Conservation (phyloP, 1,140 invertebrate species). For the Euborellia annulipes region DNA sequence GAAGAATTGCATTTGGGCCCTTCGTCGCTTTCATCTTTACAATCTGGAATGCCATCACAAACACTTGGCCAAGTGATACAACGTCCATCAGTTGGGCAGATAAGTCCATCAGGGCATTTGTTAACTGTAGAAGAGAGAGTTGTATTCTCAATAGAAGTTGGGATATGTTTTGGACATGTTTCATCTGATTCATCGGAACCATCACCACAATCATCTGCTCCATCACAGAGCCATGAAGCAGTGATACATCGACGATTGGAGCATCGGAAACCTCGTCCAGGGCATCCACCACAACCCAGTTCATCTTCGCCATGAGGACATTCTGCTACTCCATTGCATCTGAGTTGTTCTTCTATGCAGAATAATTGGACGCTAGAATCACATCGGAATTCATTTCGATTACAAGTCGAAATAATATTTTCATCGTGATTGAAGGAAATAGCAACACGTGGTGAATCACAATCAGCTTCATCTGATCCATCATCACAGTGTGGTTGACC, state of each 20-base stretch:
- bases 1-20: conserved; percentile 26
- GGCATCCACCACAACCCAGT: conserved; percentile 28
- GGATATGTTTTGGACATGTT: too few species aligned
- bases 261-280: conserved; percentile 56
- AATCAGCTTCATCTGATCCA: conserved; percentile 40
- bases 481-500: conserved; percentile 48
- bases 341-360: neutral
- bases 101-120: conserved; percentile 27
- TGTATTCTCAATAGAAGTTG: too few species aligned
- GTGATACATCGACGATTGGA: conserved; percentile 69
- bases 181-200: conserved; percentile 48
- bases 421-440: too few species aligned
- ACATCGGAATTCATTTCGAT: conserved; percentile 33
- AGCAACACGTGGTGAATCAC: conserved; percentile 15
- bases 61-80: conserved; percentile 34
- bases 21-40: conserved; percentile 47
- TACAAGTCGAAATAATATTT: conserved; percentile 18
- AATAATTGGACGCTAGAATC: conserved; percentile 7
- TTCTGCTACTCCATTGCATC: conserved; percentile 3
- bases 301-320: conserved; percentile 3
- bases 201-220: conserved; percentile 60
- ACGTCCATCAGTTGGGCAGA: conserved; percentile 47
- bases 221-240: conserved; percentile 60
- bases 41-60: conserved; percentile 40
- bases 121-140: neutral